phyloP scores from a whole-genome alignment of 2,888 invertebrate genomes.

The Lapara coniferarum region DNA sequence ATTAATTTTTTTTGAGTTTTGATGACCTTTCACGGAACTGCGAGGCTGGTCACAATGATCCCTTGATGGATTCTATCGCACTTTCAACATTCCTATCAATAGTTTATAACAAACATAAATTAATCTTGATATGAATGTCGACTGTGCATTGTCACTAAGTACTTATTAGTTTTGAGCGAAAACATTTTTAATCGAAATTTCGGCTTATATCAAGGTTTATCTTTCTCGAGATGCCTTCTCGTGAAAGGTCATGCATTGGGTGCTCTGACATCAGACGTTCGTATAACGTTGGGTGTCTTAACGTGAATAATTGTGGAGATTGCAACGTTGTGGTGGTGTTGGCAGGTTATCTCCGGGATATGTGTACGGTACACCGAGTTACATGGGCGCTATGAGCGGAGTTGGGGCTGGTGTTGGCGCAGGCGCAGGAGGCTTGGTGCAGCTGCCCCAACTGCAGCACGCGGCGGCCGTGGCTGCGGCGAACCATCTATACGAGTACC shows the following conservation, averaged over 20 bases:
- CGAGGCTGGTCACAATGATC: constrained; percentile 6
- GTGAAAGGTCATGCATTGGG: constrained; percentile 57
- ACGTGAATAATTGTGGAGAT: neutral
- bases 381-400: constrained; percentile 89
- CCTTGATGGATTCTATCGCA: constrained; percentile 3
- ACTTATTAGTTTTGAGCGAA: neutral
- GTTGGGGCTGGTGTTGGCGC: constrained; percentile 76
- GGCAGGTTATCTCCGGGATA: constrained; percentile 85
- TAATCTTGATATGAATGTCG: neutral
- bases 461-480: constrained; percentile 91
- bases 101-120: neutral
- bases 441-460: constrained; percentile 87
- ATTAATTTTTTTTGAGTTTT: constrained; percentile 49
- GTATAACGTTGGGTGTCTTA: constrained; percentile 10
- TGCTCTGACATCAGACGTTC: constrained; percentile 42
- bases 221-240: constrained; percentile 24
- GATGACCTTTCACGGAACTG: constrained; percentile 55
- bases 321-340: constrained; percentile 31
- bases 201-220: neutral
- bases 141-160: neutral
- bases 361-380: constrained; percentile 89
- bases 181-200: neutral
- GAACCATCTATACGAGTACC: constrained; percentile 93
- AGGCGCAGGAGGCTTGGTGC: constrained; percentile 87
- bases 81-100: constrained; percentile 4